Evolutionary conservation across 2,888 invertebrate genomes (phyloP), one percentile per base, ranked within the genome.

Genomic region (Heliconius aoede): DNA sequence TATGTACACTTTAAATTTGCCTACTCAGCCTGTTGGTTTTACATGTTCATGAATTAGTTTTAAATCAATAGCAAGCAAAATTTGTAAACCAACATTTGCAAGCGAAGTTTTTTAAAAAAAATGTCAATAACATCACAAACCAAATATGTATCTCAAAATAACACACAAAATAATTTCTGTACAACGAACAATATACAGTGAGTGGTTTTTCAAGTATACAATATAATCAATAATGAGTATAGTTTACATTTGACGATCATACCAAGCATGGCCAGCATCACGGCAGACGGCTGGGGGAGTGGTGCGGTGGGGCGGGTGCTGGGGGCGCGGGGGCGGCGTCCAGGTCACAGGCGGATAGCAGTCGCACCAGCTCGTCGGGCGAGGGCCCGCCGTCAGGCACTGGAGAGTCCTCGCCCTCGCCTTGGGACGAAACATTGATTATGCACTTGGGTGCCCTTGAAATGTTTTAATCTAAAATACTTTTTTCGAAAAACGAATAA

Each of bases 321-420:
- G 72, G 79, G 3, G 95, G 95, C 0, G 96, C 96, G 78, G 96
- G 98, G 82, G 97, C 95, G 83, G 97, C 98, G 80, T 98, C 98
- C 81, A 99, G 95, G 90, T 99, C 99, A 93, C 99, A 99, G 83
- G 98, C 98, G 83, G 99, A 98, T 81, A 99, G 95, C 80, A 99
- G 95, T 40, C 97, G 96, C 84, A 99, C 96, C 79, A 99, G 95
- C 93, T 99, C 99, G 87, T 97, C 97, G 2, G 99, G 96, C 1
- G 97, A 97, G 46, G 99, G 99, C n/a, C 99, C 99, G 80, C 98
- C 98, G 81, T 97, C 97, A 4, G 87, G 77, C 0, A 86, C 84
- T 1, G 90, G 89, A n/a, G 90, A 90, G 61, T 93, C 93, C 62
- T 95, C 96, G 91, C 89, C 89, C 80, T 94, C 94, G 26, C 86